Evolutionary conservation across 2,888 invertebrate genomes (phyloP).

Genomic region (Piscicola geometra): DNA sequence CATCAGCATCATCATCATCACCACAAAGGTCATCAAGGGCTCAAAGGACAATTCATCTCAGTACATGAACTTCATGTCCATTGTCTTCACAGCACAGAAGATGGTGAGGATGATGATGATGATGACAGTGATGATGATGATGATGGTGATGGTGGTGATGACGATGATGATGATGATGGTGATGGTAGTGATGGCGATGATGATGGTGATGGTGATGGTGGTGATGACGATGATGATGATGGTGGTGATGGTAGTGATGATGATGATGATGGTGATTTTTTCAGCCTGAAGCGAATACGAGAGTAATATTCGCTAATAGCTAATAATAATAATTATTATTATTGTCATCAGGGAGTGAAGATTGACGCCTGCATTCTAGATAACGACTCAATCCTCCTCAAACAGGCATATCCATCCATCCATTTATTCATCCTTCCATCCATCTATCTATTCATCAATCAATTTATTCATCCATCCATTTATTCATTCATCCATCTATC

Average conservation of each 20-base stretch:
- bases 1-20: neutral
- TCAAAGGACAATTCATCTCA: conserved; percentile 71
- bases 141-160: too few relatives aligned
- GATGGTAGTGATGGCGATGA: too few relatives aligned
- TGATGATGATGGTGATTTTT: too few relatives aligned
- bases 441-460: neutral
- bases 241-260: too few relatives aligned
- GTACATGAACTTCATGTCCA: conserved; percentile 98
- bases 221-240: too few relatives aligned
- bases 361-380: conserved; percentile 89
- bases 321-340: neutral
- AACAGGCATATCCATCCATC: conserved; percentile 62
- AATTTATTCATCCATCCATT: neutral
- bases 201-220: too few relatives aligned
- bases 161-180: too few relatives aligned
- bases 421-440: neutral
- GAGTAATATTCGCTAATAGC: too few relatives aligned
- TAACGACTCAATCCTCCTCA: conserved; percentile 74
- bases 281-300: too few relatives aligned
- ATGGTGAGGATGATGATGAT: conserved; percentile 45
- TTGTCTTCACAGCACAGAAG: conserved; percentile 91
- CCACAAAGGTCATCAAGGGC: conserved; percentile 66
- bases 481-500: neutral
- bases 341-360: conserved; percentile 63
- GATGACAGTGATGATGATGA: too few relatives aligned